A percentile compares a stretch with the other conserved stretches of the same genome.
These are phyloP conservation scores for Sminthurides bifidus DNA, from an alignment of 1,140 invertebrate genomes.

Conservation along the genomic window DNA sequence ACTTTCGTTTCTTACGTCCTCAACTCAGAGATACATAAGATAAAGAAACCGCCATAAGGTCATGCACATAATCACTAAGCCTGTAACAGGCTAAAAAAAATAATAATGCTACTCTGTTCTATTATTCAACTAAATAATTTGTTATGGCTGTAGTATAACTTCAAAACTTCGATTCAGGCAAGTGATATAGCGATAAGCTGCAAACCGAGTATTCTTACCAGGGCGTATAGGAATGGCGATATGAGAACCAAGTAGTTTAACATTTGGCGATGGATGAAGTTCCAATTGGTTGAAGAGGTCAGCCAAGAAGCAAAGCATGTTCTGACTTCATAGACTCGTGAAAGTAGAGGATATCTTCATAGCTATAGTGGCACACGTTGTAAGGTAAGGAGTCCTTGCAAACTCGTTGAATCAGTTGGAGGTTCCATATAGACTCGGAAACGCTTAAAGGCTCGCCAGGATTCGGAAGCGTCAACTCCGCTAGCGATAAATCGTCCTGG, in stretches of 20 bases:
- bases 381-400: constrained; percentile 69
- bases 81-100: too few relatives aligned
- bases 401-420: constrained; percentile 77
- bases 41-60: too few relatives aligned
- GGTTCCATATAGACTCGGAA: constrained; percentile 69
- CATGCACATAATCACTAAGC: too few relatives aligned
- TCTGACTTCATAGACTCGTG: constrained; percentile 86
- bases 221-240: constrained; percentile 14
- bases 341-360: constrained; percentile 92
- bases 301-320: constrained; percentile 84
- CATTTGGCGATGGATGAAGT: constrained; percentile 79
- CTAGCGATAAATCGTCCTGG: constrained; percentile 69
- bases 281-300: constrained; percentile 93
- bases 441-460: constrained; percentile 49
- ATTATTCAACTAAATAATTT: too few relatives aligned
- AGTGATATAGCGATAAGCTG: too few relatives aligned
- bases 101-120: too few relatives aligned
- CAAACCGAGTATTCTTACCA: too few relatives aligned
- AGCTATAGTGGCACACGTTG: constrained; percentile 85
- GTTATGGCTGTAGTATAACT: too few relatives aligned
- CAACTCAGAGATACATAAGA: too few relatives aligned
- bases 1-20: too few relatives aligned
- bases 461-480: constrained; percentile 55
- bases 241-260: constrained; percentile 54
- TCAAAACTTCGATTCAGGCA: too few relatives aligned